Evolutionary conservation across 2,797 vertebrate species (phyloP).

Genomic region (Sebastes nivosus): DNA sequence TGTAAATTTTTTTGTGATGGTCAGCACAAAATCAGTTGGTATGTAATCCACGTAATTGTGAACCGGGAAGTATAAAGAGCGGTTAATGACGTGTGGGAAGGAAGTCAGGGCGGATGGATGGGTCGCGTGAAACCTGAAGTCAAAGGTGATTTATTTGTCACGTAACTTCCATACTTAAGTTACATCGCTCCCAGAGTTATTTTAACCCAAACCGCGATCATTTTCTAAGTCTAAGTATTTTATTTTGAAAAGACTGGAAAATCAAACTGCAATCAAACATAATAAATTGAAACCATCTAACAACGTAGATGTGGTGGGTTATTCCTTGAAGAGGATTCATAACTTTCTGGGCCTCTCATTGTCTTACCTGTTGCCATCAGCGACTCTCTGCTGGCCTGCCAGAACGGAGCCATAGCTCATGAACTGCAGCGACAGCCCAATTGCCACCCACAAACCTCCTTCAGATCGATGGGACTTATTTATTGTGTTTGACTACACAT

Average conservation of each 20-base stretch:
- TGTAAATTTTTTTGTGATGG: too few relatives aligned
- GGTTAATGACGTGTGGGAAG: too few relatives aligned
- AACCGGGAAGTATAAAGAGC: too few relatives aligned
- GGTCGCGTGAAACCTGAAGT: too few relatives aligned
- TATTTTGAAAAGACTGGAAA: too few relatives aligned
- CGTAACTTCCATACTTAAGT: too few relatives aligned
- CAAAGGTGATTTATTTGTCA: too few relatives aligned
- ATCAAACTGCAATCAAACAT: neutral
- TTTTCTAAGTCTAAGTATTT: too few relatives aligned
- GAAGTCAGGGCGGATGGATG: too few relatives aligned
- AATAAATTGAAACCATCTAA: neutral
- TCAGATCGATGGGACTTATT: slow-evolving; percentile 55
- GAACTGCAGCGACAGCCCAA: slow-evolving; percentile 34
- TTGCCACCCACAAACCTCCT: slow-evolving; percentile 30
- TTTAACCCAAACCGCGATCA: accelerated
- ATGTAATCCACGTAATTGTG: too few relatives aligned
- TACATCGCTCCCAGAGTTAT: too few relatives aligned
- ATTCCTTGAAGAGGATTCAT: neutral
- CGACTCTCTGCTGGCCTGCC: neutral
- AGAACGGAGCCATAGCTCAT: slow-evolving; percentile 25
- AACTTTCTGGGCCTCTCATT: neutral
- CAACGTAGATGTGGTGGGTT: neutral
- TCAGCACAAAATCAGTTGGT: too few relatives aligned
- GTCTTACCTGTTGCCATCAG: slow-evolving; percentile 17
- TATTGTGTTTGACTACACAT: slow-evolving; percentile 46